Evolutionary conservation across 2,797 vertebrate species (phyloP), one percentile per base, ranked within the genome.

Genomic region (Holocentrus rufus): DNA sequence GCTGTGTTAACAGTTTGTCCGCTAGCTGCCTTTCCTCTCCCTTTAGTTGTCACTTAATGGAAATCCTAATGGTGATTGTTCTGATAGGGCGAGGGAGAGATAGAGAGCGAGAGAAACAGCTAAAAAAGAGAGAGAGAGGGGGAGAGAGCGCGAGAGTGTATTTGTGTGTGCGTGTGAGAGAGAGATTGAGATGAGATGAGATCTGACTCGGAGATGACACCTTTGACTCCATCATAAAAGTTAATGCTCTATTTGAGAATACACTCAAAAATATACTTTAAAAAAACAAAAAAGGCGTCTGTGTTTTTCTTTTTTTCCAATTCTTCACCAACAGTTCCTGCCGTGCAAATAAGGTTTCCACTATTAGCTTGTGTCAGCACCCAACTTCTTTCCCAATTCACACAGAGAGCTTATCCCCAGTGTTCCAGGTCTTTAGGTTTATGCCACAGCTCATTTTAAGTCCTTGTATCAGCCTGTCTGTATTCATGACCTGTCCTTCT

Each of bases 1-100:
- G 87, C 82, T 74, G 56, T 72, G 74, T 79, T 84, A 79, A 82
- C 70, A 67, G 75, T 82, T 86, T 88, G 80, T 86, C 77, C 55
- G 34, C 75, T 69, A 30, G 61, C 77, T 72, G 63, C 64, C 62
- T 74, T 76, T 76, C 49, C 25, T 66, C 61, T 68, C 65, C 53
- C 49, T 75, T 82, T 76, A 57, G 36, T 80, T 72, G 58, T 71
- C 71, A 76, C 71, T 72, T 84, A 89, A 88, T 87, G 65, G 54
- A 74, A 76, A 39, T 39, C 13, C 50, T 77, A 64, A 76, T 84
- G 72, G 30, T 49, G 56, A 69, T 81, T 30, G 74, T 74, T 61
- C 53, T 73, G 66, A 59, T 55, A 81, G 74, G 36, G 23, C 22
- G 61, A 82, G 58, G 59, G 60, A 70, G 67, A 55, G 27, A 27